A percentile compares a stretch with the other conserved stretches of the same genome.
Conservation (phyloP, 2,797 vertebrate species). For the Argentina silus region DNA sequence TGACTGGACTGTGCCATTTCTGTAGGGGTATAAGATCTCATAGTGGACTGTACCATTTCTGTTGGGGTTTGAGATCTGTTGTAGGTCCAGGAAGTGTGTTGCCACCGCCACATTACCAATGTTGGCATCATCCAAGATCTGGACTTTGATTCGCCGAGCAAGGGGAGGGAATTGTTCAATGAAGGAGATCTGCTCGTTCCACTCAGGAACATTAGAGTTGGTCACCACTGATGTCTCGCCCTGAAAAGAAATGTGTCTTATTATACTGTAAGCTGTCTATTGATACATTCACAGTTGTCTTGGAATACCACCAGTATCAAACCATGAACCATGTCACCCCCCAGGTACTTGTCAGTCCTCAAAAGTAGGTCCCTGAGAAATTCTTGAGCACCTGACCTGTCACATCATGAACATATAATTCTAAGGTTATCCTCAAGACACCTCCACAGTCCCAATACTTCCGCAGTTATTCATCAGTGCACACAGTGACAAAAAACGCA, state of each 20-base stretch:
- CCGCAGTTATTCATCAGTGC: no score
- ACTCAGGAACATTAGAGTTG: constrained; percentile 80
- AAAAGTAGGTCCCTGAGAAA: no score
- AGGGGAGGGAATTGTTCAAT: constrained; percentile 93
- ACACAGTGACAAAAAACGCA: no score
- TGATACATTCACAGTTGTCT: background rate
- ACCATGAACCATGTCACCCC: no score
- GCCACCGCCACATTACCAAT: constrained; percentile 86
- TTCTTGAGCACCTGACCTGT: no score
- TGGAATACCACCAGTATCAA: background rate
- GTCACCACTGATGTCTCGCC: constrained; percentile 88
- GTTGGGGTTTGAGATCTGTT: constrained; percentile 88
- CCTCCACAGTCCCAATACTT: no score
- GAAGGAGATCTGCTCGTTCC: constrained; percentile 94
- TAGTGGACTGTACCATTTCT: constrained; percentile 79
- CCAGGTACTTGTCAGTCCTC: no score
- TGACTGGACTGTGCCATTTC: background rate
- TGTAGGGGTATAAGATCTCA: background rate
- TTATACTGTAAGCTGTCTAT: background rate
- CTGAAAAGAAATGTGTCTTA: constrained; percentile 60
- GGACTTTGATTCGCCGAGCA: constrained; percentile 86
- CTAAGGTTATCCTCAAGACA: no score
- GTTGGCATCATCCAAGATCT: constrained; percentile 87
- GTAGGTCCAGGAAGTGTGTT: constrained; percentile 89
- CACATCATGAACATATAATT: no score